Evolutionary conservation across 1,140 invertebrate species (phyloP).

Genomic region (Listronotus bonariensis): DNA sequence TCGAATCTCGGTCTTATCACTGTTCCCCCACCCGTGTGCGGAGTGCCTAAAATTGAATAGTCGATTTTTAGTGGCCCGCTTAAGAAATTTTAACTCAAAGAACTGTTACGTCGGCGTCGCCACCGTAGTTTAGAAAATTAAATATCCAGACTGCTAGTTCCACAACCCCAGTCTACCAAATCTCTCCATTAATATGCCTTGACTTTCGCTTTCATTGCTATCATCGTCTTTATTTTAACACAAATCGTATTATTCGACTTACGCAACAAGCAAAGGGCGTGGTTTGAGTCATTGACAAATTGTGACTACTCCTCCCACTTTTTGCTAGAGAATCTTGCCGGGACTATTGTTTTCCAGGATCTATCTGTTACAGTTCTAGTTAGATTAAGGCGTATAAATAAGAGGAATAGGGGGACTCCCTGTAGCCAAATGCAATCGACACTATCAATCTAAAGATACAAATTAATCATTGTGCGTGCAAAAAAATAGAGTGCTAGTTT

Average conservation of each 20-base stretch:
- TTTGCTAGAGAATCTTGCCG: slow-evolving; percentile 26
- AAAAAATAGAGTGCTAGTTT: too few species aligned
- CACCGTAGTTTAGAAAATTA: too few species aligned
- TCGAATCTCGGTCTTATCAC: too few species aligned
- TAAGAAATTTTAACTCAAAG: too few species aligned
- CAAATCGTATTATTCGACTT: slow-evolving; percentile 31
- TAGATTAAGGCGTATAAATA: slow-evolving; percentile 19
- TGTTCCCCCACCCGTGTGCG: too few species aligned
- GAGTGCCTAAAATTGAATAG: too few species aligned
- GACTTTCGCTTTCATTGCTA: slow-evolving; percentile 19
- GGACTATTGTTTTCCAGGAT: slow-evolving; percentile 20
- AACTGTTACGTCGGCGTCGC: too few species aligned
- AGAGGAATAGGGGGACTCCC: neutral
- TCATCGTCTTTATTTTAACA: slow-evolving; percentile 22
- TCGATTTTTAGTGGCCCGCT: too few species aligned
- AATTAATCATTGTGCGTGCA: too few species aligned
- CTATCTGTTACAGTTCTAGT: slow-evolving; percentile 30
- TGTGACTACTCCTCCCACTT: slow-evolving; percentile 24
- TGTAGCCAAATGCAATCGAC: neutral
- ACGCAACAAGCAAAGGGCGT: slow-evolving; percentile 37
- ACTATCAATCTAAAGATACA: too few species aligned
- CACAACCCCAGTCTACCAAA: neutral
- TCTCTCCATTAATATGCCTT: neutral
- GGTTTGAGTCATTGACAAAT: slow-evolving; percentile 31
- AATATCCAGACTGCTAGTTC: too few species aligned